Base-by-base conservation (phyloP, 2,113 vertebrate genomes). In the Alosa alosa region DNA sequence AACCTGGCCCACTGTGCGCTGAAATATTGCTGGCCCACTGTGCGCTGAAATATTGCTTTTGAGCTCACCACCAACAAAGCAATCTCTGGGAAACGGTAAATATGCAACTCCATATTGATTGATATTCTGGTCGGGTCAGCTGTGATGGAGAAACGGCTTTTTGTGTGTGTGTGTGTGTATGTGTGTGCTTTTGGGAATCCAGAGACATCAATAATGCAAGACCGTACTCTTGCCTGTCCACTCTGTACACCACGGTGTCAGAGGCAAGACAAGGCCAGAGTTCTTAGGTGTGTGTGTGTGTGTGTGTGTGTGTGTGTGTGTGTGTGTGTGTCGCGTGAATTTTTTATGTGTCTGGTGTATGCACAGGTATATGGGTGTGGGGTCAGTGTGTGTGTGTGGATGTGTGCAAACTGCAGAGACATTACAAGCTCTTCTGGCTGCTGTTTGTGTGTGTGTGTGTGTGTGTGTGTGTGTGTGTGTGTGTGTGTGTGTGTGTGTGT, bases 201-300 rank as follows among this genome's bases (percentile, higher is more conserved):
- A 68, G 64, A 68, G 64, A 68, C 64, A 68, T 68, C 64, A 11
- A 68, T 68, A 68, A 68, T 68, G 64, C 64, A 68, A 31, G 64
- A 25, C 64, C 8, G 64, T 25, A 68, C 11, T 10, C 25, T 68
- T 25, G 9, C 64, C 64, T 68, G 64, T 68, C 64, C 64, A 68
- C 60, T n/a, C 60, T 9, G n/a, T 68, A 68, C 60, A 68, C n/a
- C n/a, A 68, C 64, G 0, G n/a, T 68, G 64, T 68, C 64, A 68
- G 64, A 31, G 31, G 64, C 4, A 25, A 68, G 64, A 68, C n/a
- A 68, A 68, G 64, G 64, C 64, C 64, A 68, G 55, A 25, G 64
- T 9, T 25, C n/a, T 52, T 52, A 52, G 50, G 64, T 68, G 64
- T 68, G 64, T 68, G 64, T 68, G 64, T 68, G n/a, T 68, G 64